A percentile compares a stretch with the other conserved stretches of the same genome.
Conservation (phyloP, 2,888 invertebrate genomes). For the Dolichomitus sp. region DNA sequence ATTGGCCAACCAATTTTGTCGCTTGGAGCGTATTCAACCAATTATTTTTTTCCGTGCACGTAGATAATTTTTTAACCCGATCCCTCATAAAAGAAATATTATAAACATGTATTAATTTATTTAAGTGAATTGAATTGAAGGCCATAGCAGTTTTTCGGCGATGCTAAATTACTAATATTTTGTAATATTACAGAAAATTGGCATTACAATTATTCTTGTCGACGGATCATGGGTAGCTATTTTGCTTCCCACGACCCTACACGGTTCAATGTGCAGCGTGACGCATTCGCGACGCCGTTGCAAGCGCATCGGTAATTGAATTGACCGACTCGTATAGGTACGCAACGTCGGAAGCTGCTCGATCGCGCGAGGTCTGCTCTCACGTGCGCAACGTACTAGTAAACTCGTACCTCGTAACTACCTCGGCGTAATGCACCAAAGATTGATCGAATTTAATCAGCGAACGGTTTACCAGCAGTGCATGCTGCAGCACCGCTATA, state of each 20-base stretch:
- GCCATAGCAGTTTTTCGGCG: neutral
- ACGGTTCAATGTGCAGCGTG: slow-evolving; percentile 7
- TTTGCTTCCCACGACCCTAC: neutral
- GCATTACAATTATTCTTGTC: neutral
- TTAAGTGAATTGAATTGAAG: neutral
- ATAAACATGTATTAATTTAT: neutral
- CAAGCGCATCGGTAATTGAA: slow-evolving; percentile 54
- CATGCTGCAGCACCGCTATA: neutral
- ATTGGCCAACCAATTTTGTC: no score
- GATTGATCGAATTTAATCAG: slow-evolving; percentile 59
- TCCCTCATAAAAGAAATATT: no score
- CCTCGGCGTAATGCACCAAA: slow-evolving; percentile 55
- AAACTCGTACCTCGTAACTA: slow-evolving; percentile 40
- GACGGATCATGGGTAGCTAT: neutral
- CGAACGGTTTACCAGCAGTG: slow-evolving; percentile 40
- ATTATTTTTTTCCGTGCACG: no score
- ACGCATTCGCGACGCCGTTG: slow-evolving; percentile 35
- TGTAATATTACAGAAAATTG: neutral
- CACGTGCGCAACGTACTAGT: neutral
- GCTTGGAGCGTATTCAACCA: no score
- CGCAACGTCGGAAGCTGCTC: slow-evolving; percentile 49
- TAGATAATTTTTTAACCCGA: no score
- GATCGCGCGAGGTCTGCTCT: slow-evolving; percentile 17
- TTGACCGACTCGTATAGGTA: slow-evolving; percentile 52
- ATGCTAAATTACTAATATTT: neutral